phyloP scores from a whole-genome alignment of 2,113 vertebrate genomes.

The Pachycephala philippinensis region DNA sequence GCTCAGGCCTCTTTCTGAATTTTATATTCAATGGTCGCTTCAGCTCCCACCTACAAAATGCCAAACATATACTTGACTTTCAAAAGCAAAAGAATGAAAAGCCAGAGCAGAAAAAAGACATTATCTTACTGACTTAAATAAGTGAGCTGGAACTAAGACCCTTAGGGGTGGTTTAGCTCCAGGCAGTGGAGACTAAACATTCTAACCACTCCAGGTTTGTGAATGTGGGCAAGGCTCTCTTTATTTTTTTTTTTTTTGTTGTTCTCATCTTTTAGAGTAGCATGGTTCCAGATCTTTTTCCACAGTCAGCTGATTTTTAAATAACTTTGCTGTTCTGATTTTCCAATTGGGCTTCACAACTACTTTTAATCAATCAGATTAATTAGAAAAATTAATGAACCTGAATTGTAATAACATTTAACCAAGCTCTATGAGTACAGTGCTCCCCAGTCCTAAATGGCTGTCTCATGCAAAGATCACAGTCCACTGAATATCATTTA shows the following conservation, averaged over 20 bases:
- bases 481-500: conserved; percentile 27
- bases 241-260: too few relatives aligned
- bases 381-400: conserved; percentile 47
- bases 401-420: conserved; percentile 26
- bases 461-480: background rate
- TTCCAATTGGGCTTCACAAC: background rate
- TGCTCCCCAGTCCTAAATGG: background rate
- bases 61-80: background rate
- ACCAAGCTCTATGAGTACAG: background rate
- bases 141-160: background rate
- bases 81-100: background rate
- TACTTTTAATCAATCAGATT: conserved; percentile 35
- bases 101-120: background rate
- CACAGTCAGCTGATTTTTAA: background rate
- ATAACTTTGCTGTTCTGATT: background rate
- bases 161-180: background rate
- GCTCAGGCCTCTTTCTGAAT: background rate
- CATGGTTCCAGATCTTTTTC: background rate
- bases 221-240: background rate
- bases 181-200: background rate
- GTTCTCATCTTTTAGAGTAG: background rate
- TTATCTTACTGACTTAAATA: background rate
- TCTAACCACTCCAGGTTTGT: background rate
- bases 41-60: background rate
- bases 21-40: background rate